These are phyloP conservation scores for Merops nubicus DNA, from an alignment of 2,113 vertebrate genomes.

Conservation along the genomic window DNA sequence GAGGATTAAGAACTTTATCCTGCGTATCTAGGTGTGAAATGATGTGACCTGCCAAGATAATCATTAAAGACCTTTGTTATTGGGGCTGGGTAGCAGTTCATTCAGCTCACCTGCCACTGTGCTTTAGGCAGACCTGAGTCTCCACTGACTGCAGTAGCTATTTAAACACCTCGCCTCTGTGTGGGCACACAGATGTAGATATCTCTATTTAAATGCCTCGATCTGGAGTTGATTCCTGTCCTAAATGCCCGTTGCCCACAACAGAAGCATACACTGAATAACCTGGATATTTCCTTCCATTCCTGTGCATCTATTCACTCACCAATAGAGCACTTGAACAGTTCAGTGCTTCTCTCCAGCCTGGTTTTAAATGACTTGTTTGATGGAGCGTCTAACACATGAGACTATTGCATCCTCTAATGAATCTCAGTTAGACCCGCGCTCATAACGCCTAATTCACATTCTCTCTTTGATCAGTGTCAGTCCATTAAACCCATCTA, in stretches of 20 bases:
- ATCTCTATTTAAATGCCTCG: neutral
- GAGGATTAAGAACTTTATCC: neutral
- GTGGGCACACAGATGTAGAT: neutral
- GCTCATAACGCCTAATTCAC: neutral
- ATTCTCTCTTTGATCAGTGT: neutral
- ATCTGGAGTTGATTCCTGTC: neutral
- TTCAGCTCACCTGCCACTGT: neutral
- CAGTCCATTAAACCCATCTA: conserved; percentile 30
- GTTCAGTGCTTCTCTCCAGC: neutral
- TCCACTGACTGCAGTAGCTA: neutral
- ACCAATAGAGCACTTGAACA: neutral
- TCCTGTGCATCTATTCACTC: neutral
- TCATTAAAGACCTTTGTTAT: neutral
- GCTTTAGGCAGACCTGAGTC: neutral
- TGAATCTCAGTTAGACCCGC: neutral
- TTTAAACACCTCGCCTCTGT: neutral
- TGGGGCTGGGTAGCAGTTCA: neutral
- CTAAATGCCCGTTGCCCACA: neutral
- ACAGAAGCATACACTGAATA: neutral
- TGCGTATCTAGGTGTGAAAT: neutral
- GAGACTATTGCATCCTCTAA: neutral
- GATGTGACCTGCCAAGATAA: neutral
- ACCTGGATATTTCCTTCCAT: neutral
- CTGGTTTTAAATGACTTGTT: neutral
- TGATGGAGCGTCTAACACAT: neutral